Percentiles rank a stretch among this genome's conserved stretches.
These are phyloP conservation scores for Stegana nigrithorax DNA, from an alignment of 2,888 invertebrate genomes.

Conservation along the genomic window DNA sequence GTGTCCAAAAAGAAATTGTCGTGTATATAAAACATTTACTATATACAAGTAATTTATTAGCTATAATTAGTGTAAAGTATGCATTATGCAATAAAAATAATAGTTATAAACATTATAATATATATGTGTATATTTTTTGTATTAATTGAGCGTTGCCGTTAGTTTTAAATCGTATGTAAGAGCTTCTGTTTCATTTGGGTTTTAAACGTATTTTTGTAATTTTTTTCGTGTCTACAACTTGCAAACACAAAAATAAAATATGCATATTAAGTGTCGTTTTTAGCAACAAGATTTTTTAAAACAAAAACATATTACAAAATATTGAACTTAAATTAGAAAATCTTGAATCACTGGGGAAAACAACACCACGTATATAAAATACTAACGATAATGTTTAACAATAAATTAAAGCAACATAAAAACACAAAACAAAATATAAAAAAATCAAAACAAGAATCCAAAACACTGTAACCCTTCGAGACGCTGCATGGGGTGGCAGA, in stretches of 20 bases:
- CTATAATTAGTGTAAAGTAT: slow-evolving; percentile 10
- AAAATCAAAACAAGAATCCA: not conserved
- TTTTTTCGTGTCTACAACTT: slow-evolving; percentile 29
- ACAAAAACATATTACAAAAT: slow-evolving; percentile 30
- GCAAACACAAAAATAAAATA: slow-evolving; percentile 26
- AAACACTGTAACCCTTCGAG: no score
- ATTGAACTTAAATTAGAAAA: slow-evolving; percentile 28
- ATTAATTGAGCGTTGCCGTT: slow-evolving; percentile 47
- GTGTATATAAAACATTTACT: not conserved
- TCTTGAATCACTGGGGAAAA: slow-evolving; percentile 63
- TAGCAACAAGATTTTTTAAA: slow-evolving; percentile 22
- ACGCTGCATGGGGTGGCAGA: no score
- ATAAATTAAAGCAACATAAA: not conserved
- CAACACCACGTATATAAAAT: slow-evolving; percentile 57
- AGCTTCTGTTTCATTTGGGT: slow-evolving; percentile 49
- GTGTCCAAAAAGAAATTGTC: no score
- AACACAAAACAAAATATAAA: slow-evolving; percentile 19
- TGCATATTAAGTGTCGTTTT: not conserved
- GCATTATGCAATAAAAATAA: slow-evolving; percentile 21
- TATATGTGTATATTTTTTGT: slow-evolving; percentile 46
- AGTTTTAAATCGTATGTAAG: slow-evolving; percentile 48
- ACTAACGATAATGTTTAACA: slow-evolving; percentile 10
- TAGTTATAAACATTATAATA: slow-evolving; percentile 13
- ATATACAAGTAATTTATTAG: no score
- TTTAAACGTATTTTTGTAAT: slow-evolving; percentile 34